Base-by-base conservation (phyloP, 1,140 invertebrate genomes). In the Leptinotarsa texana region DNA sequence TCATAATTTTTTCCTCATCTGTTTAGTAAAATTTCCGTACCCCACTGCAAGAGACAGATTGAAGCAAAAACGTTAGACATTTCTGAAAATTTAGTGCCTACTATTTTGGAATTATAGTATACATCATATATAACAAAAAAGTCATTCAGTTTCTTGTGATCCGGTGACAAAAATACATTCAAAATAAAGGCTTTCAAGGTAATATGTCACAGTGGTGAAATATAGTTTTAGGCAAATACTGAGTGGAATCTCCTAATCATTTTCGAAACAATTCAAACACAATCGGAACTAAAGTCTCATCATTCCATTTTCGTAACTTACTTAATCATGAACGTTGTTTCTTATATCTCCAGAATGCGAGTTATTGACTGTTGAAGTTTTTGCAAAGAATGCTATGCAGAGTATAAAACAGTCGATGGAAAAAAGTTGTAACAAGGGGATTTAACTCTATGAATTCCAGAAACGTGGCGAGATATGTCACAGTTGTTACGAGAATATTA, bases 401-500 rank as follows among this genome's bases (percentile, higher is more conserved):
- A 57, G 51, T 17, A 57, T 57, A 57, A n/a, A 57, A 57, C n/a
- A 17, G 15, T 57, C 17, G n/a, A 57, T 57, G 51, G 0, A 18
- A 57, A 57, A 57, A 57, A 57, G 51, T 57, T 57, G 51, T 57
- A 57, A 57, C 17, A 17, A 18, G 4, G n/a, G 4, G 51, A 57
- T 57, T 57, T n/a, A 15, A n/a, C 17, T 57, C n/a, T 57, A 57
- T 57, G 51, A 57, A 57, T 57, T 57, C 51, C n/a, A 18, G 17
- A 57, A 57, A 57, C 51, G 51, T 57, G n/a, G 51, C 51, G 17
- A n/a, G 51, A 57, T n/a, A 57, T 57, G 51, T n/a, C 17, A 17
- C 17, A 57, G 51, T 57, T 57, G 51, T 57, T 57, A 18, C 51
- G 51, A 57, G 51, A 57, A 57, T 57, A n/a, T 57, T n/a, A 57